These are phyloP conservation scores for Cydia strobilella DNA, from an alignment of 1,140 invertebrate species.

Conservation along the genomic window DNA sequence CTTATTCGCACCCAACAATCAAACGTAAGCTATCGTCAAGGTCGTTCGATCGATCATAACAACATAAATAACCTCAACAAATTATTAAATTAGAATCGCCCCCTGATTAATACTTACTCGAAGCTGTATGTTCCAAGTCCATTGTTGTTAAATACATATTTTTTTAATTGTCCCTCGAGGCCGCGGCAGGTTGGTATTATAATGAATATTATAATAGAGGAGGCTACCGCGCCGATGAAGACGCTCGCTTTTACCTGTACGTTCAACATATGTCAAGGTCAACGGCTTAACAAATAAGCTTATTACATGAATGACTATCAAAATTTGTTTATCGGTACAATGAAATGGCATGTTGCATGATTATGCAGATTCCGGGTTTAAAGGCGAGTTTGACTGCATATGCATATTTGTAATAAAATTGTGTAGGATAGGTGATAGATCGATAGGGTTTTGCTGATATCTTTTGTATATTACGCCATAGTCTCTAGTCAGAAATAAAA, in stretches of 20 bases:
- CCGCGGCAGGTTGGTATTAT: constrained; percentile 39
- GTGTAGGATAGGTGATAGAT: too few relatives aligned
- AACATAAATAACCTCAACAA: constrained; percentile 9
- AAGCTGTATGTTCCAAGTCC: constrained; percentile 68
- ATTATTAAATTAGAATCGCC: too few relatives aligned
- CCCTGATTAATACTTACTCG: constrained; percentile 62
- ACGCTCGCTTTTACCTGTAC: constrained; percentile 55
- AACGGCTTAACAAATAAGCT: constrained; percentile 39
- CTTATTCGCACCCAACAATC: too few relatives aligned
- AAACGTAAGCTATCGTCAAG: too few relatives aligned
- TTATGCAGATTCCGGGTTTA: constrained; percentile 25
- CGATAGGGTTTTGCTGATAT: too few relatives aligned
- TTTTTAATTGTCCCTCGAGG: constrained; percentile 55
- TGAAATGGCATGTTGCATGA: background rate
- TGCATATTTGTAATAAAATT: background rate
- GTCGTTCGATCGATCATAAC: too few relatives aligned
- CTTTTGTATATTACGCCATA: too few relatives aligned
- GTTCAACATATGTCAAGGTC: constrained; percentile 62
- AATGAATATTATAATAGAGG: constrained; percentile 43
- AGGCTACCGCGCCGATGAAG: constrained; percentile 43
- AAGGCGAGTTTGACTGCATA: background rate
- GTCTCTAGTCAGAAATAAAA: too few relatives aligned
- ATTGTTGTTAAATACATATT: constrained; percentile 61
- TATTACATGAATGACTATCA: constrained; percentile 32
- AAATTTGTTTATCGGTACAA: background rate